These are phyloP conservation scores for Hybognathus amarus DNA, from an alignment of 2,797 vertebrate species.

Conservation along the genomic window DNA sequence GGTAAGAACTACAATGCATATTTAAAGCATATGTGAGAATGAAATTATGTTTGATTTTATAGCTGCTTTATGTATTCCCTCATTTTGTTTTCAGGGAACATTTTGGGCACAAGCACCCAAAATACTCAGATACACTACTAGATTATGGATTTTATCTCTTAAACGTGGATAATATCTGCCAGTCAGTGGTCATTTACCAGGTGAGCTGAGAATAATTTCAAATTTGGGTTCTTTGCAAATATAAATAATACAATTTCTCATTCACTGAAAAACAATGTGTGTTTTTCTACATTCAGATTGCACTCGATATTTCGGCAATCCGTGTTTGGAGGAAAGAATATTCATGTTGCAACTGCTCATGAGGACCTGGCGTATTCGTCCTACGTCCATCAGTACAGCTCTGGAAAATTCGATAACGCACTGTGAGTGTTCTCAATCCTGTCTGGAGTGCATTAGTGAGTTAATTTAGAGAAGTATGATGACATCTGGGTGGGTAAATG, in stretches of 20 bases:
- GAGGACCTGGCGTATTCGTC: conserved; percentile 98
- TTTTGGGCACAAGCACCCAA: conserved; percentile 98
- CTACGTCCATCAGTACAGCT: conserved; percentile 99
- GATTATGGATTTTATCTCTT: conserved; percentile 99
- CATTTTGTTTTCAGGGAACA: conserved; percentile 85
- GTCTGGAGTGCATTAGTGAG: not conserved
- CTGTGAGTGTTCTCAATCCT: conserved; percentile 85
- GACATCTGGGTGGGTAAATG: not conserved
- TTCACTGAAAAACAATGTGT: not conserved
- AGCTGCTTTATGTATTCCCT: not conserved
- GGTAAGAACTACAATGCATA: conserved; percentile 76
- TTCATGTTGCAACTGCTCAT: conserved; percentile 97
- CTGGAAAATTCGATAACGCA: conserved; percentile 98
- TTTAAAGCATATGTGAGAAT: not conserved
- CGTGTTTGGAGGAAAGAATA: conserved; percentile 98
- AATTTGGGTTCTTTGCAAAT: not conserved
- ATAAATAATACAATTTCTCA: not conserved
- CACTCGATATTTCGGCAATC: conserved; percentile 98
- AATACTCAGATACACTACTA: conserved; percentile 96
- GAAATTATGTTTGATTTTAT: not conserved
- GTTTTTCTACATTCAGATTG: conserved; percentile 82
- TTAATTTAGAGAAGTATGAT: not conserved
- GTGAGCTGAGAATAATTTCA: conserved; percentile 69
- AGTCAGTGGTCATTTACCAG: conserved; percentile 99
- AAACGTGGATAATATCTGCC: conserved; percentile 99